A percentile compares a stretch with the other conserved stretches of the same genome.
phyloP scores from a whole-genome alignment of 2,797 vertebrate genomes.

The Prionace glauca region DNA sequence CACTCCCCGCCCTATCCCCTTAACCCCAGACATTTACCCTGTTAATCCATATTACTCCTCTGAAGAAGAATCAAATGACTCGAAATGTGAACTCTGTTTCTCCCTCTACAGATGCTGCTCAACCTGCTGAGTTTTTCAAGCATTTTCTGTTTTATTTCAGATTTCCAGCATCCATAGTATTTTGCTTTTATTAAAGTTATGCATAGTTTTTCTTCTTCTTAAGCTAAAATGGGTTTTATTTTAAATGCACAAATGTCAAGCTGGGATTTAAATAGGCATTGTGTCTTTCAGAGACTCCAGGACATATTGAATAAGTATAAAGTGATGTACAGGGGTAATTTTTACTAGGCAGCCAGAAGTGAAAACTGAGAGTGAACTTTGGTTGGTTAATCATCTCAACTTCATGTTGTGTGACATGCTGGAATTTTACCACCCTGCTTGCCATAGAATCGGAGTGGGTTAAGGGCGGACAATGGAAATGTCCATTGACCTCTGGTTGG shows the following conservation, averaged over 20 bases:
- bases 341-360: background rate
- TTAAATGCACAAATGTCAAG: background rate
- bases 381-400: background rate
- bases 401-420: no score
- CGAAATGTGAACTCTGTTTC: no score
- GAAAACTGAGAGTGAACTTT: background rate
- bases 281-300: background rate
- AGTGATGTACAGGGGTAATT: background rate
- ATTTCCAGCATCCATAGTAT: background rate
- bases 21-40: no score
- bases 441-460: no score
- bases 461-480: no score
- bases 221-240: background rate
- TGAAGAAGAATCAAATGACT: no score
- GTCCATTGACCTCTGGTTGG: no score
- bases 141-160: background rate
- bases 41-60: no score
- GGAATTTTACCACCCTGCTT: no score
- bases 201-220: background rate
- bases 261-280: background rate
- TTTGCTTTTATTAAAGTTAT: background rate
- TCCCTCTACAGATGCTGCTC: no score
- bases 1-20: no score
- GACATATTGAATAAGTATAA: background rate
- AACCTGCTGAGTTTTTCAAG: no score